Evolutionary conservation across 2,113 vertebrate genomes (phyloP).

Genomic region (Fukomys damarensis): DNA sequence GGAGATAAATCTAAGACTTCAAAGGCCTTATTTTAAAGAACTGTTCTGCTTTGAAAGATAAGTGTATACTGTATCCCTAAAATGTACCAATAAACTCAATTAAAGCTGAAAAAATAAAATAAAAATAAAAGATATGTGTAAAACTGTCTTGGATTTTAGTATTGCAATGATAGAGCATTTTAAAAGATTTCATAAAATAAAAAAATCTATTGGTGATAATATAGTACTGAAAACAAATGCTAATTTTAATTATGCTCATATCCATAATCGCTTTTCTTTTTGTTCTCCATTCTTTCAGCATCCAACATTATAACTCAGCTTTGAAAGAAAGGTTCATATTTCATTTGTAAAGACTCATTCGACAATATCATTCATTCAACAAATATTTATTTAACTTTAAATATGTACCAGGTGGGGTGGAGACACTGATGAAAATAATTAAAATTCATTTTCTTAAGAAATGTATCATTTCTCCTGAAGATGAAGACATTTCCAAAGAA

Average conservation of each 20-base stretch:
- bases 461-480: background rate
- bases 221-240: background rate
- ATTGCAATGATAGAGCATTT: background rate
- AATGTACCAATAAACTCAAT: too few relatives aligned
- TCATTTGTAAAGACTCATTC: background rate
- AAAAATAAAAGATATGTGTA: background rate
- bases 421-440: background rate
- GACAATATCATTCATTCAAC: background rate
- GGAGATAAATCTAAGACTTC: background rate
- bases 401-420: background rate
- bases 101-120: too few relatives aligned
- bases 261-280: background rate
- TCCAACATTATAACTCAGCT: background rate
- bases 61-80: too few relatives aligned
- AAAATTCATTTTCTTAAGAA: background rate
- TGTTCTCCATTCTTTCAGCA: background rate
- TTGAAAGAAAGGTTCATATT: background rate
- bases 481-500: background rate
- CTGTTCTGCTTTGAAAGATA: background rate
- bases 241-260: slow-evolving; percentile 3
- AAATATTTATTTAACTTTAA: slow-evolving; percentile 22
- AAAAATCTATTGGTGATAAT: slow-evolving; percentile 28
- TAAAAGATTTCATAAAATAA: slow-evolving; percentile 48
- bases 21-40: slow-evolving; percentile 33
- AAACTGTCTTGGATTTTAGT: slow-evolving; percentile 42